phyloP scores from a whole-genome alignment of 1,140 invertebrate genomes.

The Drosophila obscura region DNA sequence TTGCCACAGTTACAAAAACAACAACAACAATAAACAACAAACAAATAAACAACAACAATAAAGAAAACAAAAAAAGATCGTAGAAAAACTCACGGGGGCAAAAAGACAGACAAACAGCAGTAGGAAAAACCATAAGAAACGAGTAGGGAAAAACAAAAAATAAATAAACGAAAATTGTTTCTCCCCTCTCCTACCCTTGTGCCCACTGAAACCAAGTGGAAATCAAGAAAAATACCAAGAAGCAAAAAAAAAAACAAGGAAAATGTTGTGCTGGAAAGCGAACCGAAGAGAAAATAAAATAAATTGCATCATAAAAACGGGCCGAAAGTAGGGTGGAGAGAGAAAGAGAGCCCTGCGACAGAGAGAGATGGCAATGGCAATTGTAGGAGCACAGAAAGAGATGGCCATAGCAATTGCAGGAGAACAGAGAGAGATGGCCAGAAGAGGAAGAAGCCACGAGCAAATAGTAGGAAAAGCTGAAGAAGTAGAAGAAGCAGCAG shows the following conservation, averaged over 20 bases:
- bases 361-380: conserved; percentile 7
- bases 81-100: conserved; percentile 34
- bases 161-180: conserved; percentile 59
- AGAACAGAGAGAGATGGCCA: conserved; percentile 50
- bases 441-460: conserved; percentile 12
- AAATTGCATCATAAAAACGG: conserved; percentile 77
- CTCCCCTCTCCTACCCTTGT: not conserved
- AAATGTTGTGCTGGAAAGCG: conserved; percentile 65
- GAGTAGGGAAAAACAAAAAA: conserved; percentile 53
- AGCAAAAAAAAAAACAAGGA: conserved; percentile 58
- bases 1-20: conserved; percentile 69
- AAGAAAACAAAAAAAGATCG: conserved; percentile 74
- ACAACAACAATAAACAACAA: conserved; percentile 19
- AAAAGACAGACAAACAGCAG: conserved; percentile 5
- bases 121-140: conserved; percentile 50
- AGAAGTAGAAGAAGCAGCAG: conserved; percentile 43
- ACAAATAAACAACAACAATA: conserved; percentile 27
- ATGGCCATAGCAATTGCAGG: conserved; percentile 5
- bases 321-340: conserved; percentile 22
- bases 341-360: conserved; percentile 4
- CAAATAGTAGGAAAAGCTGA: conserved; percentile 10
- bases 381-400: conserved; percentile 7
- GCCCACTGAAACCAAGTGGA: conserved; percentile 39
- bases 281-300: conserved; percentile 75
- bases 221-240: conserved; percentile 74